phyloP scores from a whole-genome alignment of 2,113 vertebrate genomes.

The Lepus americanus region DNA sequence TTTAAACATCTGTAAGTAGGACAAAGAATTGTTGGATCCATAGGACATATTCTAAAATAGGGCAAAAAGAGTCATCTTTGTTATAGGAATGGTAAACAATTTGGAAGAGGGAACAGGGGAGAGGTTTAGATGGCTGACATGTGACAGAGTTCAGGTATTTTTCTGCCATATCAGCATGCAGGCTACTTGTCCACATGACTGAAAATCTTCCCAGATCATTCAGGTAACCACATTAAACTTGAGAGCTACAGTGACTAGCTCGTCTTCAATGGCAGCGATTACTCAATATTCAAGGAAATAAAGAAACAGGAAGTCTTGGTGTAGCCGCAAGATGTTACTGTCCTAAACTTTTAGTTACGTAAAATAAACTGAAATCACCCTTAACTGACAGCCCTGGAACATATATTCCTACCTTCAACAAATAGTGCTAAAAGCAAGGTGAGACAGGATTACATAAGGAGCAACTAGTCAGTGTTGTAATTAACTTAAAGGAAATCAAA shows the following conservation, averaged over 20 bases:
- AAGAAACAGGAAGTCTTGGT: not conserved
- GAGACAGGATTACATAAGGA: not conserved
- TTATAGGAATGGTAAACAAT: not conserved
- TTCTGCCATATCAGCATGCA: not conserved
- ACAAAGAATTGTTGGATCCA: not conserved
- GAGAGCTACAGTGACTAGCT: not conserved
- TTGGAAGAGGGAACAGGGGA: not conserved
- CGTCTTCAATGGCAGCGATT: not conserved
- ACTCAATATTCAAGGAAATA: not conserved
- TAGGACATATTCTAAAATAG: not conserved
- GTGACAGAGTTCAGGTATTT: not conserved
- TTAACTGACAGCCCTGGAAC: not conserved
- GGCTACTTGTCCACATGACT: not conserved
- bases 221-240: not conserved
- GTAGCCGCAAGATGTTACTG: not conserved
- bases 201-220: not conserved
- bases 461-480: not conserved
- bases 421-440: conserved; percentile 5
- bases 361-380: not conserved
- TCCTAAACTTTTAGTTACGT: conserved; percentile 23
- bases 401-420: not conserved
- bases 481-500: not conserved
- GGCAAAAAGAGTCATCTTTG: not conserved
- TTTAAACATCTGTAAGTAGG: conserved; percentile 18
- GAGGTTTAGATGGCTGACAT: not conserved